phyloP scores from a whole-genome alignment of 2,888 invertebrate genomes.

The Capitulum mitella region DNA sequence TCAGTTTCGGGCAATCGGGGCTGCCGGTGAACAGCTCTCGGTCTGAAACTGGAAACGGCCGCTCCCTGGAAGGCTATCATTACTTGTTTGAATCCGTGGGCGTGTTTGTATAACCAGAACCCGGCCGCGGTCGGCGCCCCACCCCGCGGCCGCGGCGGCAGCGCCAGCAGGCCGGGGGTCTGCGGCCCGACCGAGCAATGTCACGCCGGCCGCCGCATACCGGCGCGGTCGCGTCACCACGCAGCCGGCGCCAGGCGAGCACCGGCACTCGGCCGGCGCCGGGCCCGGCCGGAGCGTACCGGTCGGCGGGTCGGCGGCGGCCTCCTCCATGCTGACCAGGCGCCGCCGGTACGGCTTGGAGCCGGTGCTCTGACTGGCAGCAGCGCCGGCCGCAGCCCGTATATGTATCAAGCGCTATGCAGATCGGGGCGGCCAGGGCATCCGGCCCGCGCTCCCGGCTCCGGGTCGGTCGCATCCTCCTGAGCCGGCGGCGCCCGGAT shows the following conservation, averaged over 20 bases:
- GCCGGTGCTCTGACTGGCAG: no score
- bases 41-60: no score
- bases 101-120: neutral
- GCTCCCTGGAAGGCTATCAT: no score
- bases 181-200: no score
- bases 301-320: neutral
- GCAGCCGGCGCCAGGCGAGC: neutral
- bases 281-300: neutral
- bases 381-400: neutral
- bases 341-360: no score
- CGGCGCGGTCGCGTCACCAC: no score
- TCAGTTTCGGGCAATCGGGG: no score
- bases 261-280: no score
- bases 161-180: neutral
- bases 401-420: neutral
- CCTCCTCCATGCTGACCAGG: no score
- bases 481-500: neutral
- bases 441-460: neutral
- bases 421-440: neutral
- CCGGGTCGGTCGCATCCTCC: neutral
- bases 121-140: neutral
- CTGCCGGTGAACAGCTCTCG: no score
- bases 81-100: no score
- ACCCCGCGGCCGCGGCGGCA: neutral
- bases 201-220: no score